Evolutionary conservation across 2,888 invertebrate species (phyloP).

Genomic region (Stegophylla sp.): DNA sequence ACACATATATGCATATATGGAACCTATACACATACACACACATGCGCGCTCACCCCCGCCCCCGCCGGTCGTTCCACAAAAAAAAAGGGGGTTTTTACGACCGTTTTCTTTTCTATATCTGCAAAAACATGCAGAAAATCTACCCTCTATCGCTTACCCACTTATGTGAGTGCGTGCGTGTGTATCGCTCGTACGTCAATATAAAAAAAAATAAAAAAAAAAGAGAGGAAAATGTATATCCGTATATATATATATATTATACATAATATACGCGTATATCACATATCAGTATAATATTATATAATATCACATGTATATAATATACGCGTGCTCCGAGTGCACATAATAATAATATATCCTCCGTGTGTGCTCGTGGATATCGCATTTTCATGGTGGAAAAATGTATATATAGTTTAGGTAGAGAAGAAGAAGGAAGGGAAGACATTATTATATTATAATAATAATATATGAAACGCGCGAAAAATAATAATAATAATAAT

Average conservation of each 20-base stretch:
- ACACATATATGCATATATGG: conserved; percentile 32
- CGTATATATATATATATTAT: conserved; percentile 12
- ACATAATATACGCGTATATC: background rate
- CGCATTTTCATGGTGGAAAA: conserved; percentile 27
- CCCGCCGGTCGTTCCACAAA: background rate
- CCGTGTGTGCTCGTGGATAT: background rate
- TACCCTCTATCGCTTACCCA: conserved; percentile 57
- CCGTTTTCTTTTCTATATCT: conserved; percentile 56
- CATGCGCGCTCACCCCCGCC: conserved; percentile 15
- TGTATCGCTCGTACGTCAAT: conserved; percentile 52
- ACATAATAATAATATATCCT: background rate
- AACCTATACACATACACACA: conserved; percentile 17
- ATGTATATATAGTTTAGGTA: too few relatives aligned
- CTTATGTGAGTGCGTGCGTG: too few relatives aligned
- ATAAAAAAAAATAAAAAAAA: too few relatives aligned
- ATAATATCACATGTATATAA: conserved; percentile 11
- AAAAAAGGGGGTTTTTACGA: conserved; percentile 46
- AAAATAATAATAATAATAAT: conserved; percentile 17
- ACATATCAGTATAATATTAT: background rate
- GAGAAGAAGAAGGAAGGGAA: background rate
- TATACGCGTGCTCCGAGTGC: background rate
- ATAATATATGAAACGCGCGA: conserved; percentile 29
- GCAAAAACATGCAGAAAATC: conserved; percentile 53
- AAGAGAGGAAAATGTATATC: conserved; percentile 54
- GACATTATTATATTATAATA: too few relatives aligned